phyloP scores from a whole-genome alignment of 2,113 vertebrate species.

The Myotis davidii region DNA sequence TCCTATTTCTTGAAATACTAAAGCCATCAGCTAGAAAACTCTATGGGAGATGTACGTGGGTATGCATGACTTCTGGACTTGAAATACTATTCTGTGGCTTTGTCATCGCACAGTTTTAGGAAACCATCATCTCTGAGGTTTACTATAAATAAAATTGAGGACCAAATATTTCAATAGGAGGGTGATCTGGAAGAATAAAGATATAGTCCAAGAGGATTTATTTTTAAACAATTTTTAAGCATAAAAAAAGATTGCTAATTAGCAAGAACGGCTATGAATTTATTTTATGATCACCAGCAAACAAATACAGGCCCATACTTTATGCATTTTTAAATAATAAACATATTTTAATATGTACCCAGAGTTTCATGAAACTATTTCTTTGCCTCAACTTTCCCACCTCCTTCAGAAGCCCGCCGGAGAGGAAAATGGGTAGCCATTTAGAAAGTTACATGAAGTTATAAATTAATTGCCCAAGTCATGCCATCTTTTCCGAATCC shows the following conservation, averaged over 20 bases:
- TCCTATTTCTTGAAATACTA: conserved; percentile 32
- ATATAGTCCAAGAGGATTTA: background rate
- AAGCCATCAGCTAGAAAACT: background rate
- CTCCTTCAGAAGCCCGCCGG: background rate
- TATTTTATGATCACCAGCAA: conserved; percentile 26
- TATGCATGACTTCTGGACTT: background rate
- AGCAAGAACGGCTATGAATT: background rate
- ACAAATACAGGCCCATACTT: background rate
- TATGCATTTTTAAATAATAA: background rate
- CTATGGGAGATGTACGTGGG: background rate
- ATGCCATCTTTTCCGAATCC: background rate
- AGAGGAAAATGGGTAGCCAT: background rate
- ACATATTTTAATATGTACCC: background rate
- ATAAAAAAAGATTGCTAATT: conserved; percentile 15
- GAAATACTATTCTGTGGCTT: background rate
- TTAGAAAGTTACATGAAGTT: conserved; percentile 1
- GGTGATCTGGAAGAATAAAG: background rate
- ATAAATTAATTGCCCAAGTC: background rate
- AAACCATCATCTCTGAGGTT: conserved; percentile 31
- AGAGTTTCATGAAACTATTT: conserved; percentile 39
- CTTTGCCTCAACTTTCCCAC: conserved; percentile 20
- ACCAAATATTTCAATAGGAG: conserved; percentile 13
- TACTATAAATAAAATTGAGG: conserved; percentile 36
- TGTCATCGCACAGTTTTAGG: conserved; percentile 3
- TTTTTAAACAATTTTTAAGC: background rate